phyloP scores from a whole-genome alignment of 2,797 vertebrate genomes.

The Amblyopsis hoosieri region DNA sequence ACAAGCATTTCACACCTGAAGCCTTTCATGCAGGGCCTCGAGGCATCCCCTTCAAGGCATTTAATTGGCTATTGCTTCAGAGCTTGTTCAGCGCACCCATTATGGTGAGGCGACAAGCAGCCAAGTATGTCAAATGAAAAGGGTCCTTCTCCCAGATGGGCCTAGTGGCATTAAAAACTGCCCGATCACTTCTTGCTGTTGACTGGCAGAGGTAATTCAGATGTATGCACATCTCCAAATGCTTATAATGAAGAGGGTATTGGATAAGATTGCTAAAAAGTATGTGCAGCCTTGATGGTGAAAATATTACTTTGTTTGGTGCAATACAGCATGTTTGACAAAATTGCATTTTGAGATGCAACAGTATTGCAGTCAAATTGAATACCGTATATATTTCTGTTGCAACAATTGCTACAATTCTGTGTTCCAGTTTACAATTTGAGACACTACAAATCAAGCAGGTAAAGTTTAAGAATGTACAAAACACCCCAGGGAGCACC shows the following conservation, averaged over 20 bases:
- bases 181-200: conserved; percentile 88
- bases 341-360: conserved; percentile 18
- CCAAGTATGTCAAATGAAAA: conserved; percentile 94
- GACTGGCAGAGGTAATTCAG: conserved; percentile 78
- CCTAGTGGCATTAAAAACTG: conserved; percentile 82
- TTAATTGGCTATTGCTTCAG: conserved; percentile 99
- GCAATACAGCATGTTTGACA: conserved; percentile 6
- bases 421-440: conserved; percentile 39
- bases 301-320: conserved; percentile 29
- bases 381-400: neutral
- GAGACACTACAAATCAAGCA: conserved; percentile 55
- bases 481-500: conserved; percentile 62
- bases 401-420: conserved; percentile 33
- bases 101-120: conserved; percentile 89
- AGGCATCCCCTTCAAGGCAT: conserved; percentile 98
- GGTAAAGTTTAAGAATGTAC: conserved; percentile 34
- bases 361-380: conserved; percentile 10
- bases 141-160: conserved; percentile 90
- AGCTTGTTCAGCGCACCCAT: conserved; percentile 93
- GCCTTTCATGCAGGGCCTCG: conserved; percentile 92
- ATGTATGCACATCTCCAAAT: conserved; percentile 68
- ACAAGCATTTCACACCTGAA: conserved; percentile 99
- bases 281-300: conserved; percentile 20
- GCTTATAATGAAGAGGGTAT: conserved; percentile 49
- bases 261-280: conserved; percentile 36